A percentile compares a stretch with the other conserved stretches of the same genome.
Evolutionary conservation across 92 coral and sea anemone genomes (phyloP).

Genomic region (Virgularia gustaviana): DNA sequence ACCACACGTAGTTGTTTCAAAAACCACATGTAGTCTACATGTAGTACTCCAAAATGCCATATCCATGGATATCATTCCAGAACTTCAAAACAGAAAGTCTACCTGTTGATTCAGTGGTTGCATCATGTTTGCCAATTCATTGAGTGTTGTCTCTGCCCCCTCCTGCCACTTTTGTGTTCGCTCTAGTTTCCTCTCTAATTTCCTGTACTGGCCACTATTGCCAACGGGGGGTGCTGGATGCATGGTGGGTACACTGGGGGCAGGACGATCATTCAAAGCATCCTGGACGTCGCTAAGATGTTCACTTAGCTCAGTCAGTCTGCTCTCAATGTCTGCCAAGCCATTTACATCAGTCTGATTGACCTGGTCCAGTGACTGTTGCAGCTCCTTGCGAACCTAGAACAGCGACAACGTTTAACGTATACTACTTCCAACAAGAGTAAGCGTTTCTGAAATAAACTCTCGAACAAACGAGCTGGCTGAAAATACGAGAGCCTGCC

Average conservation of each 20-base stretch:
- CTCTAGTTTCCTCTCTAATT: constrained; percentile 14
- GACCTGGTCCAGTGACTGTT: constrained; percentile 60
- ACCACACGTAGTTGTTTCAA: too few relatives aligned
- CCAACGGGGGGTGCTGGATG: neutral
- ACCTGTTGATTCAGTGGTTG: constrained; percentile 32
- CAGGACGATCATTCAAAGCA: constrained; percentile 35
- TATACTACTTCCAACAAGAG: too few relatives aligned
- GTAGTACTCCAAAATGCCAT: neutral
- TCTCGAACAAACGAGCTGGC: too few relatives aligned
- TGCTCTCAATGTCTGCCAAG: constrained; percentile 80
- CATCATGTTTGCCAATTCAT: constrained; percentile 2
- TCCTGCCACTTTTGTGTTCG: constrained; percentile 31
- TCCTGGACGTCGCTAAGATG: constrained; percentile 67
- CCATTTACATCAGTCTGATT: constrained; percentile 69
- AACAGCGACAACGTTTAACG: too few relatives aligned
- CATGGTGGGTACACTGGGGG: neutral
- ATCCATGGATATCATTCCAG: neutral
- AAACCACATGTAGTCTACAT: too few relatives aligned
- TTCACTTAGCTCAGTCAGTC: constrained; percentile 67
- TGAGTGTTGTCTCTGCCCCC: constrained; percentile 24
- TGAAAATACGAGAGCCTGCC: too few relatives aligned
- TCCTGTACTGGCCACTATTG: constrained; percentile 3
- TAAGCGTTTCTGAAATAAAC: too few relatives aligned
- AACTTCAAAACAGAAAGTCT: neutral
- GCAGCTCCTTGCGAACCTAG: constrained; percentile 76